Conservation (phyloP, 23 tunicate genomes). For the Halocynthia roretzi region DNA sequence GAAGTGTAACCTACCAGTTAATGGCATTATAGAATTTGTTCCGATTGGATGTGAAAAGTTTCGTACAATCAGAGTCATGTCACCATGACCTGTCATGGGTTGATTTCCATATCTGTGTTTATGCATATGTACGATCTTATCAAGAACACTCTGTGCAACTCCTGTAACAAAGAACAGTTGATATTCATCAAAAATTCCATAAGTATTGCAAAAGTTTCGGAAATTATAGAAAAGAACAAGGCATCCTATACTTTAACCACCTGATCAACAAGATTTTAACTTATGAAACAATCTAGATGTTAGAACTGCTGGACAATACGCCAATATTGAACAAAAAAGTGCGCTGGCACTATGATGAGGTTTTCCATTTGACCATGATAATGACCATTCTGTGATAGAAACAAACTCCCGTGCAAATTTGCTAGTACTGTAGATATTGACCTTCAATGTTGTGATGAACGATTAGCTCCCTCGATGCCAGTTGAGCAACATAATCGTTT, state of each 20-base stretch:
- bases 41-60: slow-evolving; percentile 66
- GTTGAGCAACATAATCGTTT: slow-evolving; percentile 57
- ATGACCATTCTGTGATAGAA: too few relatives aligned
- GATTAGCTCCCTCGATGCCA: slow-evolving; percentile 51
- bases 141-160: slow-evolving; percentile 73
- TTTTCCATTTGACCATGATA: too few relatives aligned
- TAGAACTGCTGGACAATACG: too few relatives aligned
- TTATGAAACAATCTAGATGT: too few relatives aligned
- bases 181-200: too few relatives aligned
- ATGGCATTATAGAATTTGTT: slow-evolving; percentile 5
- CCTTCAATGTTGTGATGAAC: slow-evolving; percentile 44
- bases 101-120: slow-evolving; percentile 36
- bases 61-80: slow-evolving; percentile 83
- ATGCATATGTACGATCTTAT: slow-evolving; percentile 67
- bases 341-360: too few relatives aligned
- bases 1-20: slow-evolving; percentile 31
- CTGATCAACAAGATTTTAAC: too few relatives aligned
- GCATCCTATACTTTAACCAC: too few relatives aligned
- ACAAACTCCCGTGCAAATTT: too few relatives aligned
- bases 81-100: slow-evolving; percentile 53
- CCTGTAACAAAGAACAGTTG: slow-evolving; percentile 13
- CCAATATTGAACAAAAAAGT: too few relatives aligned
- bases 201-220: too few relatives aligned
- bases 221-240: too few relatives aligned
- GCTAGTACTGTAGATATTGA: neutral